Percentiles rank a stretch among this genome's conserved stretches.
Evolutionary conservation across 2,113 vertebrate species (phyloP).

Genomic region (Herpailurus yagouaroundi): DNA sequence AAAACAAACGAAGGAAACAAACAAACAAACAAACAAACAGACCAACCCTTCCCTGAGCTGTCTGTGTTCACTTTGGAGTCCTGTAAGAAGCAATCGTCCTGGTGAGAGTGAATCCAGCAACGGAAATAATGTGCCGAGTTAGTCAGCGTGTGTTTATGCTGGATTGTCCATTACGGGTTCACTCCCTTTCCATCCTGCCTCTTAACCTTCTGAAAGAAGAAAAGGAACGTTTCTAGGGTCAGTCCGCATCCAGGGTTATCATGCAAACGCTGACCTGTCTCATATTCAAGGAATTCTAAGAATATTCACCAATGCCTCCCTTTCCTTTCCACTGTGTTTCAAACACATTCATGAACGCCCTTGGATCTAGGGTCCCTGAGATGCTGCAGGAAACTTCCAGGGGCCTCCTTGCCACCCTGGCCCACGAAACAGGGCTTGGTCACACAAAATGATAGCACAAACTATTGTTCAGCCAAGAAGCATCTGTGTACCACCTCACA

Average conservation of each 20-base stretch:
- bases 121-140: conserved; percentile 41
- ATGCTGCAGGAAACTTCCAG: neutral
- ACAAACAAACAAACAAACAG: no score
- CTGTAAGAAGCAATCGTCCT: conserved; percentile 17
- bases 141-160: conserved; percentile 54
- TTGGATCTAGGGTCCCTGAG: neutral
- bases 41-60: conserved; percentile 19
- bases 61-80: neutral
- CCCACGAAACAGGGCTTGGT: neutral
- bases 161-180: conserved; percentile 57
- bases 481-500: neutral
- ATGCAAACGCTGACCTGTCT: neutral
- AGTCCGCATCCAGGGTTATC: neutral
- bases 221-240: neutral
- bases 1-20: no score
- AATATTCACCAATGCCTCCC: neutral
- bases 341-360: neutral
- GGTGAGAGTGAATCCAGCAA: conserved; percentile 72
- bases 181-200: neutral
- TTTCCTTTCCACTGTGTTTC: neutral
- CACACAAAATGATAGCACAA: neutral
- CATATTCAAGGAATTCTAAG: neutral
- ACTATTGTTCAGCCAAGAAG: neutral
- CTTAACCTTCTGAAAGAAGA: neutral
- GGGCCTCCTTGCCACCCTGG: neutral